Evolutionary conservation across 2,113 vertebrate species (phyloP), one percentile per base, ranked within the genome.

Genomic region (Fukomys damarensis): DNA sequence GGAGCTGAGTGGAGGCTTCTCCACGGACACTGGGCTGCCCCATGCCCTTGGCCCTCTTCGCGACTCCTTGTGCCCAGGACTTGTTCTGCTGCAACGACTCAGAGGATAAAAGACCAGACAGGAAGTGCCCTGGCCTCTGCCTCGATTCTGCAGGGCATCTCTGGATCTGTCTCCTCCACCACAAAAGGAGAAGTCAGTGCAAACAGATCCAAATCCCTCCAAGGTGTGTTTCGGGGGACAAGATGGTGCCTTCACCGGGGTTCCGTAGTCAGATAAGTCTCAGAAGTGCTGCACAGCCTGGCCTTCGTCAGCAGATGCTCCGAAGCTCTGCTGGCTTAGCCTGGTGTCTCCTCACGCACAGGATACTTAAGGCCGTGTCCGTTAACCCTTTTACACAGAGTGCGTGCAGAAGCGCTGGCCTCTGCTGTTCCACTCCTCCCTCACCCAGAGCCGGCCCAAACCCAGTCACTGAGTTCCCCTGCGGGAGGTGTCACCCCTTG

Each of bases 291-390:
- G 32, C 11, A 8, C 7, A 28, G 17, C 4, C 22, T 46, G 2
- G 38, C 35, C 58, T 13, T 54, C 13, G n/a, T 46, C 43, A 16
- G 11, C 2, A 0, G 4, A 0, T 5, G 22, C 5, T 56, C 20
- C 24, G 38, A 43, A 26, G 66, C 35, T 19, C 66, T 20, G 2
- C n/a, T 12, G 77, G 63, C 56, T 59, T n/a, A 16, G 59, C 38
- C 19, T 11, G 38, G 59, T 5, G 9, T n/a, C 70, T 35, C 43
- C 49, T 41, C n/a, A 49, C 20, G 13, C 22, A 22, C 1, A 13
- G 43, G 82, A 26, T 3, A 19, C 10, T 41, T 43, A 89, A 82
- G 26, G 2, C 2, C 49, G 14, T 9, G 30, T 8, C 30, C 20
- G 5, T 32, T 19, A 59, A 89, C 74, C 4, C 54, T 84, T 68